phyloP scores from a whole-genome alignment of 2,797 vertebrate genomes.

The Cirrhinus molitorella region DNA sequence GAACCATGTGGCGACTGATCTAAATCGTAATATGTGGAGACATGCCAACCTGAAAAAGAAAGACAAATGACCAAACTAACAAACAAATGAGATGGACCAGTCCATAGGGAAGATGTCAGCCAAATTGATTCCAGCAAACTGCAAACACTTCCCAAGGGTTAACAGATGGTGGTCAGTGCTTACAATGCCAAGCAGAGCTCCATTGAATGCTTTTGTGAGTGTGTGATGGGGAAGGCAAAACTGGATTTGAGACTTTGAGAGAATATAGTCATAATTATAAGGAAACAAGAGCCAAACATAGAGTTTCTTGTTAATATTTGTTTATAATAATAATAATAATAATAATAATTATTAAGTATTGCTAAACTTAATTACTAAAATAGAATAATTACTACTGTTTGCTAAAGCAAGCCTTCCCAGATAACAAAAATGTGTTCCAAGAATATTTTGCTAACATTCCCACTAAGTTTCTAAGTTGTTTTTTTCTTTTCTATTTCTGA shows the following conservation, averaged over 20 bases:
- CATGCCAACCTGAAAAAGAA: slow-evolving; percentile 25
- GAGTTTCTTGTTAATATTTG: not conserved
- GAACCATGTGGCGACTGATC: slow-evolving; percentile 14
- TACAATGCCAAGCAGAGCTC: slow-evolving; percentile 36
- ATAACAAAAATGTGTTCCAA: too few relatives aligned
- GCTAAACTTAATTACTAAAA: not conserved
- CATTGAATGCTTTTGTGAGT: slow-evolving; percentile 22
- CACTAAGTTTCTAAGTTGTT: too few relatives aligned
- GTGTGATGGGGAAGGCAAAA: not conserved
- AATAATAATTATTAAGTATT: not conserved
- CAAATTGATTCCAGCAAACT: slow-evolving; percentile 39
- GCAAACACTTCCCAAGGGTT: slow-evolving; percentile 46
- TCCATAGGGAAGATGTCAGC: slow-evolving; percentile 30
- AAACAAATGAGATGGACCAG: slow-evolving; percentile 29
- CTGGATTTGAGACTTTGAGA: not conserved
- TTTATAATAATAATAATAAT: not conserved
- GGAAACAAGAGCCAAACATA: not conserved
- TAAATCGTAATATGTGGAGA: slow-evolving; percentile 24
- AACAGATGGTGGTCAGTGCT: slow-evolving; percentile 55
- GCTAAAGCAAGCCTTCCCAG: not conserved
- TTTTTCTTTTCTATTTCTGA: too few relatives aligned
- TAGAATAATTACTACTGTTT: not conserved
- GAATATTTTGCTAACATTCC: too few relatives aligned
- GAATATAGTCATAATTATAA: slow-evolving; percentile 1
- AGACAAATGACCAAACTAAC: slow-evolving; percentile 51